Evolutionary conservation across 2,888 invertebrate species (phyloP).

Genomic region (Lycophotia porphyrea): DNA sequence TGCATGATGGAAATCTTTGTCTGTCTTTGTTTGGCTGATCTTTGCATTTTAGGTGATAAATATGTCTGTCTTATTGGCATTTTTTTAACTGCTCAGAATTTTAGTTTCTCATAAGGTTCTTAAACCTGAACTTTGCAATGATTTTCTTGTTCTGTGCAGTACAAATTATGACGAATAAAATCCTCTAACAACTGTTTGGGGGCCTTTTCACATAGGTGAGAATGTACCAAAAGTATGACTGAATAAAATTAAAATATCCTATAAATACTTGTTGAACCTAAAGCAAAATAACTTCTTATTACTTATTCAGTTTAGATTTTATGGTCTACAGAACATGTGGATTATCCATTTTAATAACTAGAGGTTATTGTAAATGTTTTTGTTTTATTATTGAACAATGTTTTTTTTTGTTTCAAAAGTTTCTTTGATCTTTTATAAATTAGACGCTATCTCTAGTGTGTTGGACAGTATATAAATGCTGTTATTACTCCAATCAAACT

Average conservation of each 20-base stretch:
- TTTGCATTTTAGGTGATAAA: background rate
- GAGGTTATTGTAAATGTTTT: background rate
- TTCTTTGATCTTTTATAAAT: constrained; percentile 16
- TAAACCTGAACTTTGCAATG: no score
- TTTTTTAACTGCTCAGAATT: background rate
- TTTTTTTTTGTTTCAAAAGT: background rate
- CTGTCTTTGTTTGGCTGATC: background rate
- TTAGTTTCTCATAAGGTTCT: background rate
- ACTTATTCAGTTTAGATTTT: constrained; percentile 1
- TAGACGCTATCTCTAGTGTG: background rate
- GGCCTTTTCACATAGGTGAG: background rate
- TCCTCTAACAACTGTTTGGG: background rate
- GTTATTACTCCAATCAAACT: constrained; percentile 8
- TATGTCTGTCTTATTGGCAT: background rate
- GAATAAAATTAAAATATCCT: background rate
- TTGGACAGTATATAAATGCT: background rate
- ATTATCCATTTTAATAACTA: background rate
- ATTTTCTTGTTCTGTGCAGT: background rate
- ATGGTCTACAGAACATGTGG: constrained; percentile 2
- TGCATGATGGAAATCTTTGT: background rate
- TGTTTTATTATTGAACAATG: background rate
- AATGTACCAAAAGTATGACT: background rate
- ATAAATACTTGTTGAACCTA: background rate
- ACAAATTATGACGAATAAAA: background rate
- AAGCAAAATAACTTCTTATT: background rate